Percentiles rank a stretch among this genome's conserved stretches.
These are phyloP conservation scores for Chrysina gloriosa DNA, from an alignment of 2,888 invertebrate species.

Conservation along the genomic window DNA sequence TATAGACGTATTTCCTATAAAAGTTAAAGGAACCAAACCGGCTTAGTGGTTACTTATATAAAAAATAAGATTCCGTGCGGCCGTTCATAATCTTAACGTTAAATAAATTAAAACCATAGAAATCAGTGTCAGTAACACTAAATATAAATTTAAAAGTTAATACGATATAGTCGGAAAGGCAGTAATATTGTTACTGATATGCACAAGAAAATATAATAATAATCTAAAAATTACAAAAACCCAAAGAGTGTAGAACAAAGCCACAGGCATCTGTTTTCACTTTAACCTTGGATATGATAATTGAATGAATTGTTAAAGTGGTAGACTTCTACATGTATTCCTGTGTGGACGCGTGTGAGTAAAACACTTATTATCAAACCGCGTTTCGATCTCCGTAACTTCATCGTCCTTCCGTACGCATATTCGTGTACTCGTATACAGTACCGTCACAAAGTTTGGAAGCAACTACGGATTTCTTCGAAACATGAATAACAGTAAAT, in stretches of 20 bases:
- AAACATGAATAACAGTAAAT: too few relatives aligned
- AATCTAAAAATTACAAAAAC: not conserved
- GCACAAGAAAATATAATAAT: not conserved
- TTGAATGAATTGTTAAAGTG: slow-evolving; percentile 47
- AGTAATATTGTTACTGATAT: too few relatives aligned
- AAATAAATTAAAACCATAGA: too few relatives aligned
- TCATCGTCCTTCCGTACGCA: slow-evolving; percentile 43
- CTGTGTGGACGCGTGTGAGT: slow-evolving; percentile 17
- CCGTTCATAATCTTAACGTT: too few relatives aligned
- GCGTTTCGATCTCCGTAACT: slow-evolving; percentile 27
- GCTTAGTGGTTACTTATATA: too few relatives aligned
- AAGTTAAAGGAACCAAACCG: too few relatives aligned
- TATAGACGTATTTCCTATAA: too few relatives aligned
- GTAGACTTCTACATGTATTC: slow-evolving; percentile 38
- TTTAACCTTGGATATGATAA: slow-evolving; percentile 42
- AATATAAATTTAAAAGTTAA: too few relatives aligned
- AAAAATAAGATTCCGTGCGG: too few relatives aligned
- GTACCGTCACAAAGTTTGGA: too few relatives aligned
- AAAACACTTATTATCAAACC: slow-evolving; percentile 33
- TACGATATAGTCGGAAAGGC: not conserved
- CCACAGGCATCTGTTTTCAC: slow-evolving; percentile 37
- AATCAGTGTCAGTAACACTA: too few relatives aligned
- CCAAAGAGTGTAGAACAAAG: not conserved
- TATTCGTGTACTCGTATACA: slow-evolving; percentile 29
- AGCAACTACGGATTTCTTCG: too few relatives aligned